Evolutionary conservation across 1,140 invertebrate genomes (phyloP).

Genomic region (Panulirus ornatus): DNA sequence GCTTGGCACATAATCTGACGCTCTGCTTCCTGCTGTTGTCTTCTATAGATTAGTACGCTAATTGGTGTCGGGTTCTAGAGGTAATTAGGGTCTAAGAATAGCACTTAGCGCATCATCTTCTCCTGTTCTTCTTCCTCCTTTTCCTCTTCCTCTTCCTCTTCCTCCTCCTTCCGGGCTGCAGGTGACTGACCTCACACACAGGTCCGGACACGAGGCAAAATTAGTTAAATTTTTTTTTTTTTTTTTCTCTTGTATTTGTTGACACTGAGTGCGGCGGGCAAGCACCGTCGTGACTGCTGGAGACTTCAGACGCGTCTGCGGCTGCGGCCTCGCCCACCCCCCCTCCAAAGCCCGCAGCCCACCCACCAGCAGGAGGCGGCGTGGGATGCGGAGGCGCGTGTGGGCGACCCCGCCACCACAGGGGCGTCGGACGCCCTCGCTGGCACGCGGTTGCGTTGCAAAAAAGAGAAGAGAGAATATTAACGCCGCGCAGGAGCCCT

Average conservation of each 20-base stretch:
- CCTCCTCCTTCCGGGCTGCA: neutral
- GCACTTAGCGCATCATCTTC: neutral
- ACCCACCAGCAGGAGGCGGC: neutral
- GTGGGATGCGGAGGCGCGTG: neutral
- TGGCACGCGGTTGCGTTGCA: conserved; percentile 3
- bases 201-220: neutral
- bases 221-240: neutral
- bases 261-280: neutral
- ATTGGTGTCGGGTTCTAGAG: neutral
- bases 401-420: too few species aligned
- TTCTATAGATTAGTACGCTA: neutral
- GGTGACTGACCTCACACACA: neutral
- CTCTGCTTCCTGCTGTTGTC: too few species aligned
- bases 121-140: neutral
- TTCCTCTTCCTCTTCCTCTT: neutral
- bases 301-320: neutral
- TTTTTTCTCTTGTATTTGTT: neutral
- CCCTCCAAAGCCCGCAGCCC: neutral
- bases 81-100: neutral
- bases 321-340: neutral
- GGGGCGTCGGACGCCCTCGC: neutral
- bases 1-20: too few species aligned
- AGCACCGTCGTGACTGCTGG: neutral
- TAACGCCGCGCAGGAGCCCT: neutral
- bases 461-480: too few species aligned